phyloP scores from a whole-genome alignment of 2,888 invertebrate species.

The Apamea crenata region DNA sequence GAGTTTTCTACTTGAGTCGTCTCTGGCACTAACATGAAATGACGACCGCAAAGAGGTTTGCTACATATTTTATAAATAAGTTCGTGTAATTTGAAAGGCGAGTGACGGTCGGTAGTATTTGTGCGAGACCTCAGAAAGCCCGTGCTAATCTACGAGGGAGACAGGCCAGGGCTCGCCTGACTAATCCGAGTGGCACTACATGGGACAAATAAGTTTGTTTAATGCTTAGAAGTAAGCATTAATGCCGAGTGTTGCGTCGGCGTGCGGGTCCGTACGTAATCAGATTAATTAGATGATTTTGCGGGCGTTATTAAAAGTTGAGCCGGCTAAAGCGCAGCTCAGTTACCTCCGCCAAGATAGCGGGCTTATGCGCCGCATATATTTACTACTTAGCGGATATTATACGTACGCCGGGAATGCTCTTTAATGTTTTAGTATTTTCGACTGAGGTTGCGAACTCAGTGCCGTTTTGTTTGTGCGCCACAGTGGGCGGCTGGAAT shows the following conservation, averaged over 20 bases:
- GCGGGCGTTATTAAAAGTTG: slow-evolving; percentile 89
- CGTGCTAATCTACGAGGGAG: slow-evolving; percentile 74
- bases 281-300: slow-evolving; percentile 90
- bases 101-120: slow-evolving; percentile 72
- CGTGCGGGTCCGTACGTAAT: slow-evolving; percentile 84
- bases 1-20: slow-evolving; percentile 3
- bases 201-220: slow-evolving; percentile 86
- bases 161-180: slow-evolving; percentile 72
- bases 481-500: slow-evolving; percentile 89
- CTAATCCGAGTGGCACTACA: slow-evolving; percentile 84
- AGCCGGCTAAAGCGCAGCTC: slow-evolving; percentile 86
- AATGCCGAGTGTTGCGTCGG: slow-evolving; percentile 83
- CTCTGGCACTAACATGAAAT: slow-evolving; percentile 9
- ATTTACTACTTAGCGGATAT: slow-evolving; percentile 87
- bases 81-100: slow-evolving; percentile 68
- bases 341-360: slow-evolving; percentile 87
- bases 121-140: slow-evolving; percentile 69
- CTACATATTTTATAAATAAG: slow-evolving; percentile 45
- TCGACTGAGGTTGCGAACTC: slow-evolving; percentile 90
- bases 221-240: slow-evolving; percentile 86
- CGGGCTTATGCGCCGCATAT: slow-evolving; percentile 85
- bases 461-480: slow-evolving; percentile 88
- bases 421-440: slow-evolving; percentile 90
- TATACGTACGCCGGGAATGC: slow-evolving; percentile 86
- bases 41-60: not conserved